Percentiles rank a stretch among this genome's conserved stretches.
These are phyloP conservation scores for Hormiphora californensis DNA, from an alignment of 37 sponge, comb jelly and placozoan genomes.

Conservation along the genomic window DNA sequence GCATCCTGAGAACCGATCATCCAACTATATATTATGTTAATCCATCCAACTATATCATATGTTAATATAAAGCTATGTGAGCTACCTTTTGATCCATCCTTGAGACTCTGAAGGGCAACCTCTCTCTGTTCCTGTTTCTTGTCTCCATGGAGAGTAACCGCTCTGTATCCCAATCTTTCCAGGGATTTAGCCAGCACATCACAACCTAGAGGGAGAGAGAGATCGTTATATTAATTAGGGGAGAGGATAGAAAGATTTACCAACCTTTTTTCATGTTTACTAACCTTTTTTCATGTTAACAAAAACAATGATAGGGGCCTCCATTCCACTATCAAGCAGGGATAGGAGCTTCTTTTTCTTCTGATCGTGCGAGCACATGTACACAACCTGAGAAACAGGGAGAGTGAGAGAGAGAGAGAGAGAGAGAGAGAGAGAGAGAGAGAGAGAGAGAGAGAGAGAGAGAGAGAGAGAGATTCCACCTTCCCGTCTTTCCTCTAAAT, in stretches of 20 bases:
- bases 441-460: no score
- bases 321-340: slow-evolving; percentile 70
- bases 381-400: slow-evolving; percentile 74
- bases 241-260: neutral
- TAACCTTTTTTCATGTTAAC: slow-evolving; percentile 97
- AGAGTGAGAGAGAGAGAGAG: no score
- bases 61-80: no score
- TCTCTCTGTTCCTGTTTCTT: slow-evolving; percentile 96
- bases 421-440: no score
- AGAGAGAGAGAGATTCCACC: no score
- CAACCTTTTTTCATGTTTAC: slow-evolving; percentile 63
- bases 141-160: slow-evolving; percentile 90
- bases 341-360: slow-evolving; percentile 75
- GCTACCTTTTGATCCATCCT: slow-evolving; percentile 72
- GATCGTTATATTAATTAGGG: neutral
- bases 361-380: slow-evolving; percentile 73
- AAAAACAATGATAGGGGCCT: slow-evolving; percentile 96
- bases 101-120: slow-evolving; percentile 81
- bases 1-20: no score
- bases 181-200: slow-evolving; percentile 91
- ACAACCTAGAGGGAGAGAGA: slow-evolving; percentile 48
- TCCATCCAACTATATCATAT: no score
- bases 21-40: no score
- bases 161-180: slow-evolving; percentile 81
- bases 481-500: no score